These are phyloP conservation scores for Adrianichthys oophorus DNA, from an alignment of 2,797 vertebrate species.

Conservation along the genomic window DNA sequence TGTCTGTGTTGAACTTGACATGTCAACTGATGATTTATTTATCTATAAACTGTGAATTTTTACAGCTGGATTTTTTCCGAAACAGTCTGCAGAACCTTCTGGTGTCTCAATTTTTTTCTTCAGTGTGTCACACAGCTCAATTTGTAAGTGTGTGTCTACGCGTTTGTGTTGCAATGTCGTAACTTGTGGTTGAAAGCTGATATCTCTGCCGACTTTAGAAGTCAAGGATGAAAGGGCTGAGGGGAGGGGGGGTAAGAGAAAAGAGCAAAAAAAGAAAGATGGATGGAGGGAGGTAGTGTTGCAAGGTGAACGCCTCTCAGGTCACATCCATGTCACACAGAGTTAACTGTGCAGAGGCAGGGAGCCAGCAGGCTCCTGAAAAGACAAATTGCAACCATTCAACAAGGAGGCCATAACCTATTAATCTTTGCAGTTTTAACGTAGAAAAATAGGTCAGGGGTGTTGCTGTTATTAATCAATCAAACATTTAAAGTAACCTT, in stretches of 20 bases:
- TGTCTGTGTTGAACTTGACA: slow-evolving; percentile 39
- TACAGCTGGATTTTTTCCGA: slow-evolving; percentile 51
- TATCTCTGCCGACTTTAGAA: slow-evolving; percentile 45
- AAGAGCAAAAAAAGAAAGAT: slow-evolving; percentile 19
- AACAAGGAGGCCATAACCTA: slow-evolving; percentile 16
- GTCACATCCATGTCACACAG: slow-evolving; percentile 53
- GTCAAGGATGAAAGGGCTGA: background rate
- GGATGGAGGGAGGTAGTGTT: slow-evolving; percentile 16
- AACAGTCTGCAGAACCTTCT: slow-evolving; percentile 59
- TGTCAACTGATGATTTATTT: slow-evolving; percentile 46
- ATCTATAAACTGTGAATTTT: slow-evolving; percentile 41
- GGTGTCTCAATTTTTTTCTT: slow-evolving; percentile 32
- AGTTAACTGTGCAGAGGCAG: slow-evolving; percentile 23
- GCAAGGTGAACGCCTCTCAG: slow-evolving; percentile 58
- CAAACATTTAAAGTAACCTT: slow-evolving; percentile 38
- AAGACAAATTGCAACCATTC: slow-evolving; percentile 14
- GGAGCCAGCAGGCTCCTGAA: slow-evolving; percentile 11
- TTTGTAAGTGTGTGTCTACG: slow-evolving; percentile 20
- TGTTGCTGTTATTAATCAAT: slow-evolving; percentile 12
- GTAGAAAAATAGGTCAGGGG: slow-evolving; percentile 33
- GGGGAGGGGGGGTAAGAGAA: slow-evolving; percentile 28
- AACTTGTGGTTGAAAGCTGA: slow-evolving; percentile 52
- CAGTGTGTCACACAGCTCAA: slow-evolving; percentile 17
- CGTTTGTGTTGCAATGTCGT: slow-evolving; percentile 6
- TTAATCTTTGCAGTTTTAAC: slow-evolving; percentile 25